Base-by-base conservation (phyloP, 2,113 vertebrate species). In the Brachionichthys hirsutus region DNA sequence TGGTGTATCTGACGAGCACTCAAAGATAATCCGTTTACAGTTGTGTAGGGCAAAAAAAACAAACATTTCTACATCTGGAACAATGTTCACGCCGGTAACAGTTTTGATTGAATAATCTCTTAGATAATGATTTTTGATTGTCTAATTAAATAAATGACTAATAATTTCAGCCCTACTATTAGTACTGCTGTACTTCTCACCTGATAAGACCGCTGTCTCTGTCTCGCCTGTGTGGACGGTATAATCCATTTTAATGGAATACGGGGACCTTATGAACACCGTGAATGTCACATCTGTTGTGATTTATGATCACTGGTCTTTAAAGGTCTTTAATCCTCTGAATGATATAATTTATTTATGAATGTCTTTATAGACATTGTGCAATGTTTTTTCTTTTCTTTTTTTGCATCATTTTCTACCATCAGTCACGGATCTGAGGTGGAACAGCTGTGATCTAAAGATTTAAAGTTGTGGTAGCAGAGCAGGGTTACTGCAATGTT, bases 401-500 rank as follows among this genome's bases (percentile, higher is more conserved):
- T 40, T 12, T 40, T 43, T 14, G 20, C 36, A 16, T 49, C 47
- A 14, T 72, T 68, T 61, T 35, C 55, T 42, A 14, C 63, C 41
- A 45, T 56, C 45, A 59, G 44, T 42, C 34, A 1, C 47, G 17
- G 68, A 62, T 56, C 48, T 36, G 61, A 73, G 65, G 18, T 40
- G 59, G 41, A 78, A 54, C 75, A 70, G 70, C 74, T 81, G 75
- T 65, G 73, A 55, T 64, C 58, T 19, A 38, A 60, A 56, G 70
- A 65, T 40, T 30, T 17, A 35, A 43, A 45, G n/a, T 71, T 54
- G 56, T 57, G 74, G 70, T 67, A 78, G 64, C 79, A 17, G 67
- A 76, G 59, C 73, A 54, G 64, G 66, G 54, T 77, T 51, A 69
- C 68, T 79, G 73, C 60, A 65, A 54, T 77, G 72, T 78, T 60